phyloP scores from a whole-genome alignment of 1,140 invertebrate species.

The Apis laboriosa region DNA sequence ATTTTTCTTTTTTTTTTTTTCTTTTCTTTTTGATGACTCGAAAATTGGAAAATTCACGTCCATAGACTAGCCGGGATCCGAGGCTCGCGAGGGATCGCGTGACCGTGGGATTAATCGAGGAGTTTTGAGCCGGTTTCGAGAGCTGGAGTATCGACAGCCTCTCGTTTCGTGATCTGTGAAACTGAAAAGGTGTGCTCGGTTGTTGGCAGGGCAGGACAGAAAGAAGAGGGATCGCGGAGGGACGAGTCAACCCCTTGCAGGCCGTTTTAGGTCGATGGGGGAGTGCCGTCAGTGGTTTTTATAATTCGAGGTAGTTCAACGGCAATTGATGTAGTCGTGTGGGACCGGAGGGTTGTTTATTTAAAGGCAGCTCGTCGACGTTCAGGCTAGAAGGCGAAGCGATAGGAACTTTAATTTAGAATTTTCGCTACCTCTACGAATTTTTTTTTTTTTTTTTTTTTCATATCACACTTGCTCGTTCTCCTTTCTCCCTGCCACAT shows the following conservation, averaged over 20 bases:
- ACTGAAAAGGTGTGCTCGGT: not conserved
- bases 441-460: conserved; percentile 3
- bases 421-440: conserved; percentile 49
- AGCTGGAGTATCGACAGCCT: conserved; percentile 77
- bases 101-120: not conserved
- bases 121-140: conserved; percentile 20
- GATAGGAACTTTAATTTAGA: conserved; percentile 55
- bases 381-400: conserved; percentile 50
- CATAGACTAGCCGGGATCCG: conserved; percentile 22
- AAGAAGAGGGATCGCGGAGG: not conserved
- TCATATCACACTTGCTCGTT: conserved; percentile 4
- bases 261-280: conserved; percentile 34
- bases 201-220: not conserved
- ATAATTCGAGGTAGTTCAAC: conserved; percentile 53
- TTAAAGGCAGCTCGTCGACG: conserved; percentile 27
- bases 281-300: conserved; percentile 46
- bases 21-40: conserved; percentile 17
- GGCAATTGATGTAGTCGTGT: conserved; percentile 31
- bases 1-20: too few relatives aligned
- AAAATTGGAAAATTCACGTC: conserved; percentile 33
- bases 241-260: conserved; percentile 29
- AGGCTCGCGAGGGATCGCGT: conserved; percentile 11
- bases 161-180: conserved; percentile 41
- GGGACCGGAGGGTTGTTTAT: conserved; percentile 27
- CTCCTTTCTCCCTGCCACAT: not conserved